Conservation (phyloP, 2,888 invertebrate species). For the Taphrorychus bicolor region DNA sequence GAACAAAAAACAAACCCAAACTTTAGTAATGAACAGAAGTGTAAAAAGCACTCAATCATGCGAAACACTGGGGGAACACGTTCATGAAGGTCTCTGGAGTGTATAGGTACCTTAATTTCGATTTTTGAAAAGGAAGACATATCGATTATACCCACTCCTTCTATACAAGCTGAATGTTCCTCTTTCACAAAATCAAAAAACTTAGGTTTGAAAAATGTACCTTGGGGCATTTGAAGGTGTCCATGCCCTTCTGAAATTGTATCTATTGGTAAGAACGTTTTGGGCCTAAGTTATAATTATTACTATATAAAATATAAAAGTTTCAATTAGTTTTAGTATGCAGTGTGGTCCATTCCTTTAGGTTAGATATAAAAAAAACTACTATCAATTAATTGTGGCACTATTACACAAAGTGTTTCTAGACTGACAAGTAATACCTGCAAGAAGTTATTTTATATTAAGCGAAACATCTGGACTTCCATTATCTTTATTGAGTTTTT, state of each 20-base stretch:
- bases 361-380: too few relatives aligned
- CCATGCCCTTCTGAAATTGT: constrained; percentile 58
- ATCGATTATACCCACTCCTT: constrained; percentile 79
- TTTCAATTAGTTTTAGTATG: too few relatives aligned
- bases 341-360: too few relatives aligned
- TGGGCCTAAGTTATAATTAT: not conserved
- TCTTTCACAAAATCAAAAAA: constrained; percentile 73
- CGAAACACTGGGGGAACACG: too few relatives aligned
- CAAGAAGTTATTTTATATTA: too few relatives aligned
- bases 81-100: too few relatives aligned
- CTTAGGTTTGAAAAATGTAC: constrained; percentile 72
- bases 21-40: not conserved
- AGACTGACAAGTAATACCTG: too few relatives aligned
- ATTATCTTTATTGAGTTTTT: too few relatives aligned
- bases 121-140: constrained; percentile 82
- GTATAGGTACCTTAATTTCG: constrained; percentile 72
- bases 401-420: too few relatives aligned
- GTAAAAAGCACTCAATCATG: constrained; percentile 2
- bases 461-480: too few relatives aligned
- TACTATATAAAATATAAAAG: not conserved
- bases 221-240: constrained; percentile 64
- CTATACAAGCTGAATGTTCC: constrained; percentile 76
- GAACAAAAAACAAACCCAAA: not conserved
- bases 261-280: not conserved
- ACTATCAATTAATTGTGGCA: too few relatives aligned